Evolutionary conservation across 2,113 vertebrate species (phyloP), one percentile per base, ranked within the genome.

Genomic region (Corynorhinus townsendii): DNA sequence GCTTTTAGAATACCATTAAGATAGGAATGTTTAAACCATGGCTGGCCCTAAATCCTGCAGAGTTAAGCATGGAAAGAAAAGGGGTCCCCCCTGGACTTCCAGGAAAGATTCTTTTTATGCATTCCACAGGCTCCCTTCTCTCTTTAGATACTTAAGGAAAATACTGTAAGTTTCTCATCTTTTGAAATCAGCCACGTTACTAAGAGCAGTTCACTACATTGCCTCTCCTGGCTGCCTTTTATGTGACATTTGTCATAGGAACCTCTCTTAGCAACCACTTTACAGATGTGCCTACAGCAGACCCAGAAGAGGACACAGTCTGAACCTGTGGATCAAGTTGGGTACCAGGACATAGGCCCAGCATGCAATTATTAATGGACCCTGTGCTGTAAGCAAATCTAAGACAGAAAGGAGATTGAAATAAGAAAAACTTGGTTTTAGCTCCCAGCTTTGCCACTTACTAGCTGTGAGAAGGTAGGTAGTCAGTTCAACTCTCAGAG

Each of bases 1-100:
- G 81, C 84, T 95, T 97, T 96, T 52, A 92, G 59, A 95, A 92
- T 7, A 85, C 62, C 45, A 69, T 95, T 96, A 91, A 95, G 88
- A 89, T 43, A 47, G 52, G 62, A 87, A 82, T 86, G 86, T 93
- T 90, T 73, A 91, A 94, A 66, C 56, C 59, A 59, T 3, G 17
- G n/a, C 73, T 76, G 30, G 69, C 88, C 62, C 84, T 95, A 75
- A 92, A 90, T 83, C 90, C 73, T 69, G 14, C 38, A 85, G 45
- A 89, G 77, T 17, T 24, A 52, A 68, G 24, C 11, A 26, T 35
- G 47, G 80, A 86, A 80, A 79, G 66, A 71, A 93, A 80, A 73
- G 86, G 16, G 30, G 26, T 83, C 33, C 3, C 52, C 69, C 52
- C 47, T 77, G 0, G 54, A 82, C 30, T 94, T 47, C 33, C 7